Evolutionary conservation across 2,888 invertebrate species (phyloP), one percentile per base, ranked within the genome.

Genomic region (Piscicola geometra): DNA sequence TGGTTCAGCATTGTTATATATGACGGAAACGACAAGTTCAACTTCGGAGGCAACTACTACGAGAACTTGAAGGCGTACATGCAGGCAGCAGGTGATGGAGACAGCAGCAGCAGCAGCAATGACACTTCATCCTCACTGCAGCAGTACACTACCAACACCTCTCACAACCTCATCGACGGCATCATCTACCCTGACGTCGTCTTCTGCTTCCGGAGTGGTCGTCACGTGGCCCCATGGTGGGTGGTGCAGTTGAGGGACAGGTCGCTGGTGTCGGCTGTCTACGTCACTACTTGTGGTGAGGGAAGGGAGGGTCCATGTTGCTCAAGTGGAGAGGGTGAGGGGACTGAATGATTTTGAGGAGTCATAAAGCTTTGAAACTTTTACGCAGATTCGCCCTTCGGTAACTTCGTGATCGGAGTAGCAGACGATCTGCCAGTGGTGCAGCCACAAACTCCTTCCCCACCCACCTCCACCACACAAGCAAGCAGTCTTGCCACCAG

Each of bases 211-310:
- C 18, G 28, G 21, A 60, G 28, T 36, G 25, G 1, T 1, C 18
- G 25, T 28, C 73, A 60, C 9, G 36, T 32, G 32, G n/a, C 73
- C 2, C 60, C 73, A 12, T 73, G 73, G 73, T 64, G 60, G 60
- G 33, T 30, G 1, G 73, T 73, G 35, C 56, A 73, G 41, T 25
- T 73, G 25, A 73, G 25, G n/a, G 21, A 47, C 1, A 32, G 73
- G n/a, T 73, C 73, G 5, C 32, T n/a, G 32, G 56, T 73, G 12
- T 64, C 47, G n/a, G 32, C 64, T 28, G 41, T 73, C 25, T 28
- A 33, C 35, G n/a, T 73, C n/a, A 73, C 73, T 5, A 73, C 64
- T 30, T 73, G 73, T 32, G 73, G 73, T 73, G 18, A 21, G 71
- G n/a, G n/a, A n/a, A n/a, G n/a, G n/a, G n/a, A n/a, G n/a, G n/a